Evolutionary conservation across 2,888 invertebrate genomes (phyloP), one percentile per base, ranked within the genome.

Genomic region (Mythimna lalbum): DNA sequence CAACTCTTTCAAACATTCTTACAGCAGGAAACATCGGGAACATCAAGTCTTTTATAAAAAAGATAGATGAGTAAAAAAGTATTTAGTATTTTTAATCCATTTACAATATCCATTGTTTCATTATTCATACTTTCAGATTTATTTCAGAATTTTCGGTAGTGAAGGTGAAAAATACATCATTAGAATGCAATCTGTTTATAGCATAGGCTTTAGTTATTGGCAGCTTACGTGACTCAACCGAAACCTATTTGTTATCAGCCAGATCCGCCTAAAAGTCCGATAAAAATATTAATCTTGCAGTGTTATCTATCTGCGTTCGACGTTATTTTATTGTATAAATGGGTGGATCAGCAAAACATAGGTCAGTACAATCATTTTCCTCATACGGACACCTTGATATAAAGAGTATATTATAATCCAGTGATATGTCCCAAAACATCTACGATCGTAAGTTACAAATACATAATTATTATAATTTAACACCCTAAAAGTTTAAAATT

Each of bases 261-360:
- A 73, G 27, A 17, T 63, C 61, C 53, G 47, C 62, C 19, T 14
- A 23, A 49, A 36, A 21, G 17, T 33, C 17, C 27, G 67, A 76
- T 72, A 76, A 65, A n/a, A 55, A 50, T 21, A 17, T 47, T 68
- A 21, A 73, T 73, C 49, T 60, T 21, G 49, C 12, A 39, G 4
- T 33, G 17, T 76, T 73, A 73, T 76, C 77, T 73, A 73, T 60
- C 69, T 39, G 49, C 33, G 17, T 21, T 33, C 1, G 19, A 5
- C 17, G 10, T 53, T 17, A 57, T 67, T 66, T 76, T 21, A 31
- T 60, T 52, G 33, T 72, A 75, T 65, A 72, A 65, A 43, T 27
- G 23, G 21, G 21, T 12, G 14, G 12, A 23, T 55, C 1, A 33
- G n/a, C 10, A 23, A 1, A 10, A 17, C 0, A 19, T 19, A 19